Evolutionary conservation across 2,888 invertebrate genomes (phyloP).

Genomic region (Alitta virens): DNA sequence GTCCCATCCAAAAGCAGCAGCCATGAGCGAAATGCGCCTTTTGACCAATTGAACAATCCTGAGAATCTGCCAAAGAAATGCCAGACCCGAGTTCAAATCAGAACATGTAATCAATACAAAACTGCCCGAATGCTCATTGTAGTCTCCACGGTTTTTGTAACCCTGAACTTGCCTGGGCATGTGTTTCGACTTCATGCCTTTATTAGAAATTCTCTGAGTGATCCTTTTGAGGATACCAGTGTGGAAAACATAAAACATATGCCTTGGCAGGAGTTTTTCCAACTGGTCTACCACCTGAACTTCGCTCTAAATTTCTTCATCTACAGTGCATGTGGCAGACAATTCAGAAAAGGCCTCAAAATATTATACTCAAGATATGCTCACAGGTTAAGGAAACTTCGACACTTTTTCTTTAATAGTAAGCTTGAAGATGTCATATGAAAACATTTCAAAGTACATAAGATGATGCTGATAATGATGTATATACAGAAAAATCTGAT

Average conservation of each 20-base stretch:
- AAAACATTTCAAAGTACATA: no score
- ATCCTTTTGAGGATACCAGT: background rate
- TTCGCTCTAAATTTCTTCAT: slow-evolving; percentile 25
- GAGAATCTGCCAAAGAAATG: background rate
- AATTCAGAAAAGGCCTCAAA: slow-evolving; percentile 15
- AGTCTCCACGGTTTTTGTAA: slow-evolving; percentile 20
- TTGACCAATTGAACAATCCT: no score
- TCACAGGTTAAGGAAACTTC: background rate
- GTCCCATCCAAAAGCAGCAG: no score
- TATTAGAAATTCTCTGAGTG: slow-evolving; percentile 1
- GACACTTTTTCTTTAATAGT: no score
- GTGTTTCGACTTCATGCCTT: slow-evolving; percentile 20
- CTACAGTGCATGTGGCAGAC: slow-evolving; percentile 17
- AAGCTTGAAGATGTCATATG: no score
- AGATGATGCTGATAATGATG: no score
- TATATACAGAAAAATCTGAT: no score
- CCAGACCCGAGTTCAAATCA: slow-evolving; percentile 9
- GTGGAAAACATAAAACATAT: slow-evolving; percentile 1
- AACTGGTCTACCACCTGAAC: slow-evolving; percentile 21
- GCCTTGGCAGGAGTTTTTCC: slow-evolving; percentile 20
- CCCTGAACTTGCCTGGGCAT: slow-evolving; percentile 20
- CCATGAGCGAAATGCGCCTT: no score
- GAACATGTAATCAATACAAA: slow-evolving; percentile 10
- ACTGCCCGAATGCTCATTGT: slow-evolving; percentile 22
- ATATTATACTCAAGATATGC: slow-evolving; percentile 3